Base-by-base conservation (phyloP, 2,888 invertebrate species). In the Ptychoptera contaminata region DNA sequence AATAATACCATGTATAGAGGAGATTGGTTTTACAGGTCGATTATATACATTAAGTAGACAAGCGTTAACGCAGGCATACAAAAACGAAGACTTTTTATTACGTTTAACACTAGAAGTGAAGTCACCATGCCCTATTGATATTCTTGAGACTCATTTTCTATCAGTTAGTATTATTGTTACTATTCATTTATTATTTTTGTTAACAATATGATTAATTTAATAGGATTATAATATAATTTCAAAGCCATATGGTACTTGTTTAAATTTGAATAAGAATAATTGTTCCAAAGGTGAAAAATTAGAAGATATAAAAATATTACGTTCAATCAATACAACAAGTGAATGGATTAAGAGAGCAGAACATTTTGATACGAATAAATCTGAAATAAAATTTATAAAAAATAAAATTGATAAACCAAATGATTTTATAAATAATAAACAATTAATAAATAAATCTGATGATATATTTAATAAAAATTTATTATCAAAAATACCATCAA, bases 191-290 rank as follows among this genome's bases (percentile, higher is more conserved):
- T 9, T 35, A 36, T 36, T 36, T 14, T 14, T 12, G 12, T 12
- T 11, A 2, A 14, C 12, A 8, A 36, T 32, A 9, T 32, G 4
- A 32, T 32, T 32, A 7, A 8, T 32, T 15, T 40, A 36, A 31
- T 44, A 65, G 65, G 65, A 66, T 56, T 62, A 63, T 52, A 66
- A 66, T 50, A 52, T 66, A 52, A 60, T 59, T 50, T 62, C 65
- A 54, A 63, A 64, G 34, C 60, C 58, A 16, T 64, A 65, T 55
- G 61, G 60, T 49, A 63, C 59, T 54, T 61, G 60, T 50, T 54
- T 59, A 15, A 65, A 63, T 52, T 62, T 61, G 50, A 58, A 57
- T 47, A 57, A 53, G 43, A 59, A 57, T 44, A 54, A 51, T 36
- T 63, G 63, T 49, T 51, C 51, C 12, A 52, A 51, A 6, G 63